Conservation (phyloP, 2,888 invertebrate genomes). For the Metopia argyrocephala region DNA sequence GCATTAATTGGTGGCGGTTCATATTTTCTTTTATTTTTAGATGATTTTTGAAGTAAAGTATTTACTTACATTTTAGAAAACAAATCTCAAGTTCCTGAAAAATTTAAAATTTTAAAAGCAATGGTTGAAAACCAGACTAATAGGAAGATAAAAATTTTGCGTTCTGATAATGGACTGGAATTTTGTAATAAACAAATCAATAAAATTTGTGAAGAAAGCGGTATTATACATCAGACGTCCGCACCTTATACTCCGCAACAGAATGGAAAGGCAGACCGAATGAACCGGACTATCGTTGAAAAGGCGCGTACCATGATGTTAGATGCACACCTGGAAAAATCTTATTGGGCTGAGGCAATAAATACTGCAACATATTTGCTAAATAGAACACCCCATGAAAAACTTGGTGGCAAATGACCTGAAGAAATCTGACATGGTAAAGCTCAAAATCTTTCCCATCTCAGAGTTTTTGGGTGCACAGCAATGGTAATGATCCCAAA, state of each 20-base stretch:
- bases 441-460: constrained; percentile 12
- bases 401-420: constrained; percentile 8
- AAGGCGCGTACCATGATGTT: constrained; percentile 22
- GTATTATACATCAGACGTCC: constrained; percentile 5
- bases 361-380: too few relatives aligned
- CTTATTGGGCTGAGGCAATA: constrained; percentile 18
- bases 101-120: constrained; percentile 17
- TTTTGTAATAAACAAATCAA: constrained; percentile 15
- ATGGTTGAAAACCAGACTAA: constrained; percentile 35
- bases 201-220: constrained; percentile 1
- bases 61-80: constrained; percentile 34
- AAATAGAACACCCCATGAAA: constrained; percentile 16
- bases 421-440: constrained; percentile 13
- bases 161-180: constrained; percentile 34
- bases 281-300: constrained; percentile 18
- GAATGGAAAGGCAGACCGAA: constrained; percentile 17
- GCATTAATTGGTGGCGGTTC: constrained; percentile 17
- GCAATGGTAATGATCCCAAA: constrained; percentile 41
- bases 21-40: constrained; percentile 42
- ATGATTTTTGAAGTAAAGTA: constrained; percentile 33
- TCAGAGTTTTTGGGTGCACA: constrained; percentile 32
- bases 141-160: constrained; percentile 33
- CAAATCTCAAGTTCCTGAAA: constrained; percentile 15
- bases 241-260: constrained; percentile 20
- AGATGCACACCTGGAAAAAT: background rate